Percentiles rank a stretch among this genome's conserved stretches.
phyloP scores from a whole-genome alignment of 2,888 invertebrate genomes.

The Pterobdella sp. region DNA sequence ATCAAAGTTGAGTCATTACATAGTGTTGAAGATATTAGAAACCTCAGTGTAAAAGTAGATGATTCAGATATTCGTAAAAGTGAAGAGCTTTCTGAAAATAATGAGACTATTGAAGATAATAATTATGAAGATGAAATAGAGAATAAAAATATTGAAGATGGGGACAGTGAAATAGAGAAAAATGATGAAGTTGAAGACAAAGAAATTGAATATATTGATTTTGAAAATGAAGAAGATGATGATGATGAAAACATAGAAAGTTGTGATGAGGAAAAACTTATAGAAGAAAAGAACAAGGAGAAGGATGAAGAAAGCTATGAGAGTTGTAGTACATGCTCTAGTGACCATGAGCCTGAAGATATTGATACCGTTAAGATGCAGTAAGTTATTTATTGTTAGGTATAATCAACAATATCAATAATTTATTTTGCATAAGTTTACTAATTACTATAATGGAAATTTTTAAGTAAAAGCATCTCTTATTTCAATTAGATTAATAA shows the following conservation, averaged over 20 bases:
- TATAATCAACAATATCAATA: too few species aligned
- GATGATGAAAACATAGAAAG: neutral
- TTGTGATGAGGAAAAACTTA: too few species aligned
- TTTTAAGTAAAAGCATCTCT: too few species aligned
- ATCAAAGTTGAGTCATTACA: neutral
- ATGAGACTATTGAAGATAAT: neutral
- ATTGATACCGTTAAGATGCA: conserved; percentile 7
- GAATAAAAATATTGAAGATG: neutral
- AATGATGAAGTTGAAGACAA: neutral
- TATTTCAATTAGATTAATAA: too few species aligned
- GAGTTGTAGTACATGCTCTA: conserved; percentile 8
- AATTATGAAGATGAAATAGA: neutral
- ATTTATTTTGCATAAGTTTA: too few species aligned
- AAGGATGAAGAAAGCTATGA: neutral
- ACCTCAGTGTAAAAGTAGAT: too few species aligned
- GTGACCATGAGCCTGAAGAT: conserved; percentile 7
- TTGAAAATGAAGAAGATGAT: neutral
- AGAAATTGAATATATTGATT: neutral
- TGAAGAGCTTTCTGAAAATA: neutral
- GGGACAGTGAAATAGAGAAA: neutral
- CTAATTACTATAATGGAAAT: too few species aligned
- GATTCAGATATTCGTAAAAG: neutral
- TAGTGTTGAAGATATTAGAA: too few species aligned
- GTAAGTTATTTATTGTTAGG: neutral
- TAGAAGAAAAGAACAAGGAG: too few species aligned